These are phyloP conservation scores for Ochotona princeps DNA, from an alignment of 2,113 vertebrate species.

Conservation along the genomic window DNA sequence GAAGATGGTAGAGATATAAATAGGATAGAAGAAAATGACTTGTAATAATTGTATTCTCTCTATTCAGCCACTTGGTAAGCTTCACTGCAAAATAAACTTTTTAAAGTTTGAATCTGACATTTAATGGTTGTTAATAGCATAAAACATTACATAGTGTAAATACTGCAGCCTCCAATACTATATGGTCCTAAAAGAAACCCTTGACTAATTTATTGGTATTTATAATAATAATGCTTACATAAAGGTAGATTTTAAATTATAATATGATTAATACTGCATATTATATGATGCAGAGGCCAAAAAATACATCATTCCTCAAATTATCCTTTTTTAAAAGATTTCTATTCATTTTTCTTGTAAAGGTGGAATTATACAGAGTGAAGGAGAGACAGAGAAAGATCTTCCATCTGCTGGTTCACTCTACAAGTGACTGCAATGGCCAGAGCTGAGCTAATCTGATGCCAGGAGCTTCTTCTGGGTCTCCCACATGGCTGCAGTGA, in stretches of 20 bases:
- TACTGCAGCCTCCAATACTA: not conserved
- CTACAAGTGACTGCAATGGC: too few relatives aligned
- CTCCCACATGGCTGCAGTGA: too few relatives aligned
- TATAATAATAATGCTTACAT: slow-evolving; percentile 31
- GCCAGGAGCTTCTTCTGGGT: too few relatives aligned
- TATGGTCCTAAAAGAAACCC: not conserved
- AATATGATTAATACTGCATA: not conserved
- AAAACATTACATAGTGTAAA: not conserved
- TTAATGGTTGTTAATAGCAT: slow-evolving; percentile 15
- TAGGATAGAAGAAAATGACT: not conserved
- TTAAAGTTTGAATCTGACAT: not conserved
- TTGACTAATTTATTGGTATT: slow-evolving; percentile 33
- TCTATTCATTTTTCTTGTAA: too few relatives aligned
- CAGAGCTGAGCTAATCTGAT: too few relatives aligned
- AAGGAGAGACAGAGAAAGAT: too few relatives aligned
- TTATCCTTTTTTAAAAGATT: not conserved
- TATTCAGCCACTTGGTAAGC: not conserved
- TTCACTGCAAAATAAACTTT: slow-evolving; percentile 27
- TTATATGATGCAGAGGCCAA: not conserved
- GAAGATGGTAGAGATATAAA: not conserved
- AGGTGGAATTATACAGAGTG: too few relatives aligned
- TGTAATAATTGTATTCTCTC: not conserved
- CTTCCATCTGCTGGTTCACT: too few relatives aligned
- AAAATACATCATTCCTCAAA: not conserved
- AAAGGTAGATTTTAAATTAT: slow-evolving; percentile 22